Evolutionary conservation across 2,113 vertebrate species (phyloP).

Genomic region (Peromyscus leucopus): DNA sequence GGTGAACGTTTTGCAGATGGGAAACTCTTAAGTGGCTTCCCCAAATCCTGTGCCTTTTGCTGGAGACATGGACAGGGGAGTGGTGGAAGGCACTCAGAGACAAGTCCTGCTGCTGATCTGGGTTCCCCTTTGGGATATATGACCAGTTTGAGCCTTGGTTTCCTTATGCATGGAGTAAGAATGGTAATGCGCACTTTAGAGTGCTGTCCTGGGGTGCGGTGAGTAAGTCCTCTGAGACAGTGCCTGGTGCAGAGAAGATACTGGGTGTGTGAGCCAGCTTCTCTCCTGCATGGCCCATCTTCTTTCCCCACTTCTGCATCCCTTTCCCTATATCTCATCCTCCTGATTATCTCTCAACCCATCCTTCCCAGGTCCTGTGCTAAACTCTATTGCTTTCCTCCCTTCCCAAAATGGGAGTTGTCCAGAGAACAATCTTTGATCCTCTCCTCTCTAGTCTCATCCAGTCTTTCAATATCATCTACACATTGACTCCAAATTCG

Average conservation of each 20-base stretch:
- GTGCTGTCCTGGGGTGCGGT: neutral
- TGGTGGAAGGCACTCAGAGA: neutral
- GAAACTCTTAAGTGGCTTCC: neutral
- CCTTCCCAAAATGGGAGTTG: neutral
- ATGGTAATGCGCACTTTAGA: neutral
- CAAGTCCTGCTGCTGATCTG: neutral
- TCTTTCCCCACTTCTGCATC: neutral
- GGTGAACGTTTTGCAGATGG: slow-evolving; percentile 36
- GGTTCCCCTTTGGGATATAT: neutral
- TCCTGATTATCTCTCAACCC: neutral
- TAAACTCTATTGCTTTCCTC: neutral
- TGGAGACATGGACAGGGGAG: neutral
- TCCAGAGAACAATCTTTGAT: neutral
- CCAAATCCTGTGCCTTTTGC: neutral
- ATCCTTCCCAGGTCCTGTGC: neutral
- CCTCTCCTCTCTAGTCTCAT: neutral
- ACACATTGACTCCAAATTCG: neutral
- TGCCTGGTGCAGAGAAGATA: neutral
- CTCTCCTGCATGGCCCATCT: neutral
- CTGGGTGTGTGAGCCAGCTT: neutral
- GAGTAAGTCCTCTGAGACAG: neutral
- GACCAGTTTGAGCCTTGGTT: neutral
- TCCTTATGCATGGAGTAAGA: neutral
- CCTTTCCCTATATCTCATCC: neutral
- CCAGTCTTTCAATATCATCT: neutral